Conservation (phyloP, 2,888 invertebrate species). For the Thymelicus lineola region DNA sequence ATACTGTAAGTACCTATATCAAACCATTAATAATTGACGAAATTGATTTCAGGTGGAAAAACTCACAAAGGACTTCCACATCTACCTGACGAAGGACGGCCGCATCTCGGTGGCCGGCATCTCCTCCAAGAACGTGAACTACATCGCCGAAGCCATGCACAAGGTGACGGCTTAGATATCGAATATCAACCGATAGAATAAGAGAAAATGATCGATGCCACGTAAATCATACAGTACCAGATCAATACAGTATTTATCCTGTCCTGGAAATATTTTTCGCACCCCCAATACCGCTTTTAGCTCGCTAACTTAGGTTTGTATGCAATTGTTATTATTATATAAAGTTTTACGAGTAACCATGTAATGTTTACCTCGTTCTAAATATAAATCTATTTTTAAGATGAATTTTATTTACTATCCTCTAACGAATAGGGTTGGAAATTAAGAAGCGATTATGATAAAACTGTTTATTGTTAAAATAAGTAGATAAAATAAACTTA, state of each 20-base stretch:
- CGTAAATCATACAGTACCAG: constrained; percentile 43
- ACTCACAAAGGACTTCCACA: constrained; percentile 94
- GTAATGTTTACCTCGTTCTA: constrained; percentile 44
- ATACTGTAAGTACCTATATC: too few relatives aligned
- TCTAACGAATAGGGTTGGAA: constrained; percentile 32
- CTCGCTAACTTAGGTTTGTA: constrained; percentile 34
- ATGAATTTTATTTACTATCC: constrained; percentile 45
- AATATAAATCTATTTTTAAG: constrained; percentile 49
- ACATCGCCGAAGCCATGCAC: constrained; percentile 97
- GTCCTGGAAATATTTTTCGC: constrained; percentile 32
- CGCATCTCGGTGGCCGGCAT: constrained; percentile 99
- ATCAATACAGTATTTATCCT: constrained; percentile 66
- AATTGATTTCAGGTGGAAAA: constrained; percentile 89
- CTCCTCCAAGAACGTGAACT: constrained; percentile 96
- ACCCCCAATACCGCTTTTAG: constrained; percentile 31
- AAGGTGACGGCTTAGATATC: constrained; percentile 91
- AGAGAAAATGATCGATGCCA: constrained; percentile 1
- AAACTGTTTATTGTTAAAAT: constrained; percentile 83
- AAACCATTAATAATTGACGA: background rate
- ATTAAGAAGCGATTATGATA: constrained; percentile 60
- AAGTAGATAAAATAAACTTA: constrained; percentile 84
- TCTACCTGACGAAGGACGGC: constrained; percentile 98
- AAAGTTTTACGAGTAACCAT: constrained; percentile 34
- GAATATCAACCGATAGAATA: constrained; percentile 39
- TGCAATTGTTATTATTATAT: constrained; percentile 31